Conservation (phyloP, 1,140 invertebrate genomes). For the Drosophila melanogaster region Release_6_plus_ISO1_MT NT_037436.4:10186001-10186500, state of each 20-base stretch:
- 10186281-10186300: slow-evolving; percentile 39
- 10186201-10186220: slow-evolving; percentile 12
- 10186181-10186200: slow-evolving; percentile 44
- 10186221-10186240: slow-evolving; percentile 13
- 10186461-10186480: slow-evolving; percentile 10
- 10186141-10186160: slow-evolving; percentile 40
- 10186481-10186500: slow-evolving; percentile 11
- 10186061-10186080: slow-evolving; percentile 50
- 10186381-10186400: slow-evolving; percentile 32
- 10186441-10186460: not conserved
- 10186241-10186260: slow-evolving; percentile 11
- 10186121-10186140: slow-evolving; percentile 55
- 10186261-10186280: slow-evolving; percentile 1
- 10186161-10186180: slow-evolving; percentile 15
- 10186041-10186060: slow-evolving; percentile 27
- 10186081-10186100: slow-evolving; percentile 73
- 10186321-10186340: slow-evolving; percentile 3
- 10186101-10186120: slow-evolving; percentile 74
- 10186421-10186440: slow-evolving; percentile 24
- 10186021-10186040: slow-evolving; percentile 48
- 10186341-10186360: slow-evolving; percentile 32
- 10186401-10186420: slow-evolving; percentile 12
- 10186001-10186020: slow-evolving; percentile 44
- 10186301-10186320: slow-evolving; percentile 10
- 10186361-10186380: slow-evolving; percentile 49